Evolutionary conservation across 2,888 invertebrate species (phyloP), one percentile per base, ranked within the genome.

Genomic region (Nomada fabriciana): DNA sequence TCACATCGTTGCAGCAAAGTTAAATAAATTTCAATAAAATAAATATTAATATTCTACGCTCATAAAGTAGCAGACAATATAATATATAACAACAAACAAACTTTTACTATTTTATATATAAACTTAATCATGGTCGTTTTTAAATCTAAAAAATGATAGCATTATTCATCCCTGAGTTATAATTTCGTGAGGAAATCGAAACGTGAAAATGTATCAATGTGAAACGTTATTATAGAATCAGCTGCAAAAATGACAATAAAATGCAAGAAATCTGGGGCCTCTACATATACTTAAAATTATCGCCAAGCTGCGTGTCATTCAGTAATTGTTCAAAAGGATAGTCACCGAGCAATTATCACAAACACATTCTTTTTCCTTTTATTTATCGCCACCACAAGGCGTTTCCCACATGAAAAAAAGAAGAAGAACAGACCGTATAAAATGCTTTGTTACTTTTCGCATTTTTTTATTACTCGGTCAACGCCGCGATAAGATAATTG

Each of bases 321-420:
- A 64, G 70, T 84, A 84, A 76, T 80, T 84, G 76, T 80, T 84
- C 76, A 65, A 84, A 64, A 74, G 57, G 55, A 75, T 72, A 63
- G 75, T 59, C 52, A 59, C 57, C 13, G 43, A 23, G 60, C 25
- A 64, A 55, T 60, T 82, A 76, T 82, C 79, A 23, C n/a, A 47
- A 47, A 57, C 23, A 47, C 7, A 29, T 10, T 82, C 60, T 65
- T 70, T 82, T 76, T 72, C 79, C 70, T 36, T 0, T 36, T 36
- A 70, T 67, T 82, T 74, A 76, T 84, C 82, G 29, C 67, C 57
- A 68, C 70, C 73, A 67, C 52, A 57, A 82, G 50, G 69, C 65
- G 36, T 53, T 57, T 64, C 50, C 36, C 36, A 36, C 72, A 50
- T 52, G n/a, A 71, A 67, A 80, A 80, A 60, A 69, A 53, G 53